Evolutionary conservation across 2,113 vertebrate species (phyloP).

Genomic region (Sceloporus undulatus): DNA sequence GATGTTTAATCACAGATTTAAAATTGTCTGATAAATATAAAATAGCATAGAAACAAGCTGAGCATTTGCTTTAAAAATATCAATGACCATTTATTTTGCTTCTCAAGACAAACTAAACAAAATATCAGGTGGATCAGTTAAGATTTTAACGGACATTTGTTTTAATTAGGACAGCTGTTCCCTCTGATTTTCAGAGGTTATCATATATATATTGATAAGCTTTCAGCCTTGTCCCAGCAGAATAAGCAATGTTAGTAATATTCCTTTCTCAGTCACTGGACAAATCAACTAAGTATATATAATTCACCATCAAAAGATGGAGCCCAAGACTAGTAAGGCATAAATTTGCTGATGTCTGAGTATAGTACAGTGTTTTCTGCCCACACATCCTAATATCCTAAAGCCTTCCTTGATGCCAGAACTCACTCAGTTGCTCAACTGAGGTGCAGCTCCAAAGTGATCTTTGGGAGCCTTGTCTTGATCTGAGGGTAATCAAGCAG

Average conservation of each 20-base stretch:
- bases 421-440: neutral
- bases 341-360: neutral
- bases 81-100: neutral
- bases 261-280: neutral
- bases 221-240: neutral
- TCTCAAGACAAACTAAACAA: neutral
- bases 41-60: neutral
- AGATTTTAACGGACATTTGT: neutral
- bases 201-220: neutral
- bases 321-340: neutral
- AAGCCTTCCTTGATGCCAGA: neutral
- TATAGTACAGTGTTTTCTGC: neutral
- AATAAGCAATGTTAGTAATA: neutral
- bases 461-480: neutral
- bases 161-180: neutral
- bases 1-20: neutral
- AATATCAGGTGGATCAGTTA: neutral
- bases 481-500: neutral
- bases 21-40: neutral
- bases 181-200: neutral
- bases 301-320: neutral
- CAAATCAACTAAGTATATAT: neutral
- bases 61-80: neutral
- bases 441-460: neutral
- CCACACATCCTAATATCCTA: neutral